Evolutionary conservation across 2,113 vertebrate species (phyloP).

Genomic region (Actenoides hombroni): DNA sequence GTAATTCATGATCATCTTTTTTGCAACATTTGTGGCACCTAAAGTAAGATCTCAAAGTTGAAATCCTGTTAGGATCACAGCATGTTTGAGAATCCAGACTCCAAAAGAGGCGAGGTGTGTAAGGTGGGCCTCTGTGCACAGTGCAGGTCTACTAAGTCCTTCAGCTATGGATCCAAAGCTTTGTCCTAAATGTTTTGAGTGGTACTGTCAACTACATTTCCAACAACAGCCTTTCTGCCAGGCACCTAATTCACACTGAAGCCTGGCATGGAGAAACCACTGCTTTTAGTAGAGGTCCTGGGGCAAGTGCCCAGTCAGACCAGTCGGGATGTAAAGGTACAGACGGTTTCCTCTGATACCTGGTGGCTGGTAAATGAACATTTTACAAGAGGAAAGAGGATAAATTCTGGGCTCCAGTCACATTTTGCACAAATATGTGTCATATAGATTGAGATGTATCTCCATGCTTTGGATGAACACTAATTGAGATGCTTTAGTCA

Average conservation of each 20-base stretch:
- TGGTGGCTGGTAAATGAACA: background rate
- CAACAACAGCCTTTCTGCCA: background rate
- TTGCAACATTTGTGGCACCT: background rate
- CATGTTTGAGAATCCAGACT: background rate
- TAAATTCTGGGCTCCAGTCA: background rate
- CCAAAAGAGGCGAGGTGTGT: background rate
- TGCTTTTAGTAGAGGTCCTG: background rate
- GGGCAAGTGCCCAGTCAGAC: background rate
- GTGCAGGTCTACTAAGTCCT: background rate
- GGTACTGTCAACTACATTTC: background rate
- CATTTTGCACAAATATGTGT: fast-evolving
- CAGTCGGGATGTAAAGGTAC: background rate
- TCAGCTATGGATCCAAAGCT: background rate
- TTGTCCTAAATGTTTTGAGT: background rate
- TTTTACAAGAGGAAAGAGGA: background rate
- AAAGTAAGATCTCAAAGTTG: background rate
- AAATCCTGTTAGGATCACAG: background rate
- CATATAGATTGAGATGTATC: background rate
- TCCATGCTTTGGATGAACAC: background rate
- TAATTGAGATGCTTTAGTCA: background rate
- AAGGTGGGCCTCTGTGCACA: background rate
- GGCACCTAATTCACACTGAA: background rate
- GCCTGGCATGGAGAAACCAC: background rate
- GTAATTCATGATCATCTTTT: background rate
- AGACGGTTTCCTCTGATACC: background rate